Evolutionary conservation across 2,113 vertebrate species (phyloP), one percentile per base, ranked within the genome.

Genomic region (Grus americana): DNA sequence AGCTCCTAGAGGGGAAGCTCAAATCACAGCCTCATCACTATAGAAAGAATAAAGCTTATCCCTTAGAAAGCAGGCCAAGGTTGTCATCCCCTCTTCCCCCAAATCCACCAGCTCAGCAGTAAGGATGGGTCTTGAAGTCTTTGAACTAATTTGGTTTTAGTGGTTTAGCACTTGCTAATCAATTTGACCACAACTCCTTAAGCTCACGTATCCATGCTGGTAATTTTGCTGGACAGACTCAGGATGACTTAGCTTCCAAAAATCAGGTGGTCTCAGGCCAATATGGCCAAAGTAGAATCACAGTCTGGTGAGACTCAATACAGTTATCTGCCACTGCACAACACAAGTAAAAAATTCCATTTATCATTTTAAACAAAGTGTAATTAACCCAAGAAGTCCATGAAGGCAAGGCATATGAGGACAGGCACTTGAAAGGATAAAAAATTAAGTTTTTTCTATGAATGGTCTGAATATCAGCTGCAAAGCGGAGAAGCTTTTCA

Each of bases 221-320:
- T 42, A 38, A 52, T 72, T 82, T 52, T 68, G 40, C 47, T 68
- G 61, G n/a, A 79, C 27, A 68, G 78, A 65, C 27, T 72, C 47
- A 79, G 58, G 34, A 72, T 2, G 8, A 91, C 40, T 63, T n/a
- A 46, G 79, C 86, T 81, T 72, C 46, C 86, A 82, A 87, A 94
- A 94, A 14, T 65, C 19, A 80, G n/a, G 12, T 73, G n/a, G 16
- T 74, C 88, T 91, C 34, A 80, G 81, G 90, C 95, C 95, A 96
- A 85, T 90, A 72, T 94, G 93, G 95, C 78, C 95, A 50, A 94
- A 94, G 12, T 57, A 81, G 18, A 75, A 79, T 58, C 73, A 87
- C 38, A 79, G 78, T 62, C 74, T 49, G 46, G 24, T 85, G 13
- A 88, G 73, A 96, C 70, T 89, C 50, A 88, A 24, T 47, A 76